Evolutionary conservation across 2,113 vertebrate species (phyloP), one percentile per base, ranked within the genome.

Genomic region (Podiceps cristatus): DNA sequence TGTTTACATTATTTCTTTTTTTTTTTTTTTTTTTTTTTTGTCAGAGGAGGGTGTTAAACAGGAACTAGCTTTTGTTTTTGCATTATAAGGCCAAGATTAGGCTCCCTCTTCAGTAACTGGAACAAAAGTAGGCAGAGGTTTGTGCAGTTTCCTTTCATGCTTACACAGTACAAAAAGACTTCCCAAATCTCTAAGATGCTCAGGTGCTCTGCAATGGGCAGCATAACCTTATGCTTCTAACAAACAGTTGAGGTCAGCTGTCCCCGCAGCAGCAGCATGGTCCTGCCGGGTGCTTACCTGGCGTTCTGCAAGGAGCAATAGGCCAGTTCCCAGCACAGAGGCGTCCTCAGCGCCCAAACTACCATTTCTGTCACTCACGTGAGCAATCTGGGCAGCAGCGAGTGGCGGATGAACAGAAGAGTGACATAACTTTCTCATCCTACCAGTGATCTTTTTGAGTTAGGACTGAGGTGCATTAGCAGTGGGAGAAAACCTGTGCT

Each of bases 81-180:
- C 40, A 27, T 71, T 35, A 4, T 42, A 79, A 67, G 33, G 64
- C 16, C n/a, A 83, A 66, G 13, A 67, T 73, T 67, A 49, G 9
- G 37, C 44, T 83, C 72, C n/a, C 7, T 0, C 0, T 63, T 55
- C 24, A 33, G 24, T 66, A 58, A 58, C 0, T 29, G 20, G 55
- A 91, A 77, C 23, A 33, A 69, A 86, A 78, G 20, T 4, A 78
- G 33, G 9, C 37, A 58, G 7, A 75, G 80, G 33, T 94, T 83
- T 77, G 33, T 81, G 68, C 22, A 52, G 9, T 45, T 75, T 64
- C 19, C 28, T 84, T 81, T 63, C 19, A 68, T 47, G 19, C 14
- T 88, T n/a, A 18, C 77, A 58, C 11, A 71, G 20, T 62, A 64
- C 17, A 5, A 75, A 67, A 63, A 49, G 35, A 0, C 13, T 16